A percentile compares a stretch with the other conserved stretches of the same genome.
Evolutionary conservation across 2,797 vertebrate species (phyloP).

Genomic region (Falco berigora): DNA sequence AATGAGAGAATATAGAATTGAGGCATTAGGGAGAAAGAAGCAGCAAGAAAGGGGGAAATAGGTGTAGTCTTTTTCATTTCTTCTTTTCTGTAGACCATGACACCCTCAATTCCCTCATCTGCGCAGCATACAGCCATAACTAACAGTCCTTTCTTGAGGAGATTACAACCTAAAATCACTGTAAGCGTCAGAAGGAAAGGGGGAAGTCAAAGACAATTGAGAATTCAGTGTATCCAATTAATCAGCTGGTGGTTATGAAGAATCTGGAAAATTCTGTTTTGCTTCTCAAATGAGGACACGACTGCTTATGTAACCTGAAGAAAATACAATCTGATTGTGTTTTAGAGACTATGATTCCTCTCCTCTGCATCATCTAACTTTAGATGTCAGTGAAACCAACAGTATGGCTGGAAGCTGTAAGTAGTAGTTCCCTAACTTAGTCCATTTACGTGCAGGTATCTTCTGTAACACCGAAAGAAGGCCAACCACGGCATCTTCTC

Average conservation of each 20-base stretch:
- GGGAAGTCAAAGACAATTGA: background rate
- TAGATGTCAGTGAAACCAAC: background rate
- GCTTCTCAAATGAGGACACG: background rate
- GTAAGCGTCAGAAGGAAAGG: background rate
- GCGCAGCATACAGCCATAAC: background rate
- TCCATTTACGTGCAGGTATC: background rate
- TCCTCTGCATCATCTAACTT: background rate
- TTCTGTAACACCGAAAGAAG: background rate
- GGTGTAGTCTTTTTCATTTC: background rate
- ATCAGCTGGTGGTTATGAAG: background rate
- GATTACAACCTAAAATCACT: background rate
- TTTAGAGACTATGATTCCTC: background rate
- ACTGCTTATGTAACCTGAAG: background rate
- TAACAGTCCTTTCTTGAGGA: background rate
- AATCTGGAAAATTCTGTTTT: background rate
- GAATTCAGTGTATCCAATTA: background rate
- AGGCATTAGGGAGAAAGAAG: background rate
- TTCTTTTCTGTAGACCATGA: background rate
- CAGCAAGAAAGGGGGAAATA: background rate
- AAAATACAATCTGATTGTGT: background rate
- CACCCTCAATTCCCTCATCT: background rate
- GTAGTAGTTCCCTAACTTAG: background rate
- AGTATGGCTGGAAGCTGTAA: background rate
- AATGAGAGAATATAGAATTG: background rate
- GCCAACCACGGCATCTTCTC: background rate